Evolutionary conservation across 2,113 vertebrate genomes (phyloP), one percentile per base, ranked within the genome.

Genomic region (Sisor rabdophorus): DNA sequence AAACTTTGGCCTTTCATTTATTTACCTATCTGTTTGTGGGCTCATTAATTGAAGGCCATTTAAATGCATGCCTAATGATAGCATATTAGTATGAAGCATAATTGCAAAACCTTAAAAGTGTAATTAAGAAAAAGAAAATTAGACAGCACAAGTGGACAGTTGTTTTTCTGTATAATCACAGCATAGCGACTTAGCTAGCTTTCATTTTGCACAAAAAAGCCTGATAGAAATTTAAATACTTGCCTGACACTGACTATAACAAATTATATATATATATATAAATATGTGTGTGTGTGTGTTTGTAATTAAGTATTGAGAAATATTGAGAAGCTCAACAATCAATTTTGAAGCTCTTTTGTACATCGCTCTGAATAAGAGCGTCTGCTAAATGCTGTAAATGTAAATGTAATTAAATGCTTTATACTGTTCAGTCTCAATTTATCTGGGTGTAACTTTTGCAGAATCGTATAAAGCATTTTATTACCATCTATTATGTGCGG

Each of bases 111-210:
- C 26, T 60, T 80, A 80, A 55, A 32, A 64, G 54, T 28, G 26
- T 82, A 84, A 84, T 74, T 81, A n/a, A n/a, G 77, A 76, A 77
- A 79, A 80, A 72, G 50, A 54, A 75, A 76, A 77, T 77, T 64
- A 55, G 54, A 63, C 67, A 17, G 19, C 20, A 6, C 76, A 76
- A 71, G 71, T 53, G 32, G n/a, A 73, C 75, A 63, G 68, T 73
- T 78, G 53, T 68, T 65, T 79, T 81, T 16, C 40, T 36, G 6
- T 26, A 20, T 79, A 81, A 79, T 77, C 67, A 80, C 61, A 48
- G 24, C 67, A 60, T 11, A 50, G 55, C 64, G 54, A 26, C 9
- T 10, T 54, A 28, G 24, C 53, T 22, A n/a, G n/a, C n/a, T n/a
- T 71, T 24, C 20, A 15, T 64, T 50, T 75, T 32, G 7, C 19